Base-by-base conservation (phyloP, 1,140 invertebrate species). In the Drosophila ironensis region DNA sequence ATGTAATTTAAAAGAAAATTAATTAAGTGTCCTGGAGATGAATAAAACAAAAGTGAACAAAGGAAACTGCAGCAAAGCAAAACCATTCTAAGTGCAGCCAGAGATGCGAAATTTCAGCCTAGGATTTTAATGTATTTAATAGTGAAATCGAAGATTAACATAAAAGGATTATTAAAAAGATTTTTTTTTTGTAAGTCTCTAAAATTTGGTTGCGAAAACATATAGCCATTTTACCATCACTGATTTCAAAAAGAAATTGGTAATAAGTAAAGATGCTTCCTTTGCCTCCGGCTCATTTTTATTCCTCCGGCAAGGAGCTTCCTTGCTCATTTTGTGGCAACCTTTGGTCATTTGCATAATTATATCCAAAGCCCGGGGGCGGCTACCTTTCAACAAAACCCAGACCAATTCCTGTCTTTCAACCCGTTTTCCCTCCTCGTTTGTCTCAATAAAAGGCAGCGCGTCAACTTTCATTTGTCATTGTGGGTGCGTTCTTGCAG, bases 381-480 rank as follows among this genome's bases (percentile, higher is more conserved):
- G 38, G 44, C 37, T n/a, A 44, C 17, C 30, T 47, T 48, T 24
- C 44, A 35, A 17, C n/a, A n/a, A 24, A 22, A 9, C 25, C 19
- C 20, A 16, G 28, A 2, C 28, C 7, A 37, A 37, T 35, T 16
- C 37, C 37, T n/a, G n/a, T n/a, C n/a, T n/a, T n/a, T n/a, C n/a
- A n/a, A n/a, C 38, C 30, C 20, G 8, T 27, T 12, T 16, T 54
- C 22, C 48, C 27, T 20, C 30, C 59, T 63, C 57, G 48, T 72
- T 71, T 86, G 73, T 86, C 80, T 84, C 70, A 86, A 84, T 84
- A 61, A n/a, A n/a, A 86, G 67, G 20, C 37, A 37, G 14, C 24
- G 61, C 66, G 75, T 86, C 80, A 87, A 66, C 81, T 75, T 80
- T 86, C 80, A 86, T 86, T 86, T 86, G 71, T 80, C 74, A 74